Evolutionary conservation across 1,140 invertebrate genomes (phyloP).

Genomic region (Solenopsis invicta): DNA sequence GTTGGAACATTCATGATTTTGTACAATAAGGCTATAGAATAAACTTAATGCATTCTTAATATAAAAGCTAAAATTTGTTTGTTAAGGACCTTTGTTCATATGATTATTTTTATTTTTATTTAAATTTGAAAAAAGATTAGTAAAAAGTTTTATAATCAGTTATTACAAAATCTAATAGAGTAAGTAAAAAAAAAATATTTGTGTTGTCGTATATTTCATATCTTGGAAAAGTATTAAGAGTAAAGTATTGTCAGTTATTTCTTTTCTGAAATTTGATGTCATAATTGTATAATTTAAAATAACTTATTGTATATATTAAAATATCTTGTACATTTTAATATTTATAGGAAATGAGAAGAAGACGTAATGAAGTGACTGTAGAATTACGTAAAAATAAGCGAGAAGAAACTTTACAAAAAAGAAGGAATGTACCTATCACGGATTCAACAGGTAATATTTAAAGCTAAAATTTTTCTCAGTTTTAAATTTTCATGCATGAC

Average conservation of each 20-base stretch:
- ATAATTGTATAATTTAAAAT: neutral
- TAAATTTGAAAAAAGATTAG: no score
- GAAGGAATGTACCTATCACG: conserved; percentile 96
- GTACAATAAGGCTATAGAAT: no score
- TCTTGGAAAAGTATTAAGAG: neutral
- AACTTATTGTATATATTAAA: neutral
- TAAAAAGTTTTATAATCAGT: no score
- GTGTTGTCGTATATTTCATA: neutral
- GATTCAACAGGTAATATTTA: conserved; percentile 91
- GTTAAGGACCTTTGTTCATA: no score
- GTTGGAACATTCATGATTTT: no score
- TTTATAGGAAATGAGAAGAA: conserved; percentile 96
- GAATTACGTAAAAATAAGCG: conserved; percentile 98
- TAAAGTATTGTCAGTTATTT: neutral
- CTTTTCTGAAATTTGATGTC: neutral
- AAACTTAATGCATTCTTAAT: no score
- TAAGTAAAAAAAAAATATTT: neutral
- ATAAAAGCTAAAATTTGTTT: no score
- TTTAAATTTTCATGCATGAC: neutral
- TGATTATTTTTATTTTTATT: no score
- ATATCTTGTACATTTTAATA: neutral
- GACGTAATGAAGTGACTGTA: conserved; percentile 97
- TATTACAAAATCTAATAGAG: no score
- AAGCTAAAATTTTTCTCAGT: conserved; percentile 2
- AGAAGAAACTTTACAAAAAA: conserved; percentile 97